Base-by-base conservation (phyloP, 2,113 vertebrate species). In the Onychorhynchus coronatus region DNA sequence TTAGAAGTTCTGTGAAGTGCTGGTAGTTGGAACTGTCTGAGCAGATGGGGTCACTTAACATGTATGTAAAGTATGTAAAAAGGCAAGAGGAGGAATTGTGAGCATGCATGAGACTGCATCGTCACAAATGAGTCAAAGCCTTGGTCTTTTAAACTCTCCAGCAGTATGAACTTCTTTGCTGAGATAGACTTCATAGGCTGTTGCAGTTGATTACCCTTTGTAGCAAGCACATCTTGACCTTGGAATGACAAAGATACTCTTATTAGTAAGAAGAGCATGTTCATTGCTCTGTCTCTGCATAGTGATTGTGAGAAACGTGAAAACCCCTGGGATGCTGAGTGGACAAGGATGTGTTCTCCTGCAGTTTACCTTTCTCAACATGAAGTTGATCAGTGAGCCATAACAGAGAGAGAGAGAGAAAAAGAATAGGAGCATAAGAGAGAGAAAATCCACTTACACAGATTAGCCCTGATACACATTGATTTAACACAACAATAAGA, bases 331-430 rank as follows among this genome's bases (percentile, higher is more conserved):
- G 82, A 70, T 28, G 25, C 2, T 44, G 59, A 47, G 63, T 62
- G 86, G 67, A 73, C 77, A 79, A 72, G 67, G 35, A 56, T 85
- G 35, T 49, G 47, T 46, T 85, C 52, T 96, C 58, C 31, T 37
- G 9, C 75, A 65, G 62, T 82, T 96, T 82, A 65, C 59, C 39
- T 83, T 88, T 94, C 85, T 84, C 87, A 84, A 66, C 78, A 53
- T 88, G 39, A 63, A 84, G 46, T 23, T 94, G 72, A 87, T 79
- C 86, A 90, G 70, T 67, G 86, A 96, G 49, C 77, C 93, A 84
- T 78, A 94, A 35, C 23, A 73, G 44, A 74, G 67, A 37, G 73
- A 52, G 73, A 56, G 55, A 70, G 55, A 49, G n/a, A 39, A 37
- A 88, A 68, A 66, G 19, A 27, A 30, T 12, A 33, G 79, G 39